Conservation (phyloP, 2,113 vertebrate genomes). For the Himantopus leucocephalus region DNA sequence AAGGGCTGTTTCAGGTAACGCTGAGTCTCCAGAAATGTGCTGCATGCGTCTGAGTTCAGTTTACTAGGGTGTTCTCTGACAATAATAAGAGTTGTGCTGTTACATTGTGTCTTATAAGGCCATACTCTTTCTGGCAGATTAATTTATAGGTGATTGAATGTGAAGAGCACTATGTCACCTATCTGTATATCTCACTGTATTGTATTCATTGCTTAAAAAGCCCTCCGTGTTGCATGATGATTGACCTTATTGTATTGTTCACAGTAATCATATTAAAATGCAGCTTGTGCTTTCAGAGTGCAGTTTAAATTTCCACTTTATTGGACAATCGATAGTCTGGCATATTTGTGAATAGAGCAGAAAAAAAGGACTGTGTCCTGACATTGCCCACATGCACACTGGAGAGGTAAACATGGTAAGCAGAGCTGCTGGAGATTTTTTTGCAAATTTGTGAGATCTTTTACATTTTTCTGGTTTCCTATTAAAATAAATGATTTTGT, state of each 20-base stretch:
- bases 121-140: neutral
- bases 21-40: neutral
- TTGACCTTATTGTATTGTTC: neutral
- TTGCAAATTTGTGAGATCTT: neutral
- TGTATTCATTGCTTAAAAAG: neutral
- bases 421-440: neutral
- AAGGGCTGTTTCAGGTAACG: neutral
- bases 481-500: neutral
- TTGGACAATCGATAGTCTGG: neutral
- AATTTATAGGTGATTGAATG: neutral
- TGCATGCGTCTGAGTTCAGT: neutral
- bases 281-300: neutral
- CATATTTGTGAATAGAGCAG: neutral
- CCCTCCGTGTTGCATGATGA: neutral
- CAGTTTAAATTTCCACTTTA: neutral
- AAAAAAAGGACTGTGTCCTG: neutral
- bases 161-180: neutral
- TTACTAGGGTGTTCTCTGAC: neutral
- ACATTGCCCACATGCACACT: neutral
- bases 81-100: neutral
- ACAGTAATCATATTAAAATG: neutral
- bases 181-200: neutral
- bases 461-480: neutral
- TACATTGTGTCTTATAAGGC: neutral
- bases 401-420: neutral